phyloP scores from a whole-genome alignment of 2,113 vertebrate species.

The Daboia siamensis region DNA sequence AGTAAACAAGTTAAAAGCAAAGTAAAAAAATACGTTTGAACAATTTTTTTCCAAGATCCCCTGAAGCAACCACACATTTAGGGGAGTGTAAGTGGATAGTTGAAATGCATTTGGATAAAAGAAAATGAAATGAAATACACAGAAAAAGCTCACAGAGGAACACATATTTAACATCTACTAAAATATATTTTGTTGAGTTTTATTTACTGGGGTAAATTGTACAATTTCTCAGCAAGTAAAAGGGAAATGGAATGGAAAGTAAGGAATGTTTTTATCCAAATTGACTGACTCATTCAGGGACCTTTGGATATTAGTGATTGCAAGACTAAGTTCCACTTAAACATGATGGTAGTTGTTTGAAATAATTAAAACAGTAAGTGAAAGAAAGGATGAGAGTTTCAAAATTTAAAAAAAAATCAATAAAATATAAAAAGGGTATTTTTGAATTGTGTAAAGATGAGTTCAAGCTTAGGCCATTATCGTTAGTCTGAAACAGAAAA shows the following conservation, averaged over 20 bases:
- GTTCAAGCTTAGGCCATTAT: neutral
- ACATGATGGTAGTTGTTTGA: neutral
- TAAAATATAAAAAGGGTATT: neutral
- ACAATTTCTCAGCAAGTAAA: neutral
- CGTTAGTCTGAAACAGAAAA: neutral
- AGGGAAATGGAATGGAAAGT: neutral
- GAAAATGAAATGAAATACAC: neutral
- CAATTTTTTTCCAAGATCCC: neutral
- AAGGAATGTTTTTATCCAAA: neutral
- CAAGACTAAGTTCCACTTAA: neutral
- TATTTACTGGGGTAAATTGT: neutral
- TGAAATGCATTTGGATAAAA: neutral
- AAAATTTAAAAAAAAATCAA: neutral
- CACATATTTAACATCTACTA: slow-evolving; percentile 2
- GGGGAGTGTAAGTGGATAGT: neutral
- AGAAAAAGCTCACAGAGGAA: neutral
- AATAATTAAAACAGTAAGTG: neutral
- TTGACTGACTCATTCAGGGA: neutral
- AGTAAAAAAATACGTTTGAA: slow-evolving; percentile 9
- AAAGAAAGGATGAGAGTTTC: neutral
- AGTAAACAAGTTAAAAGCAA: neutral
- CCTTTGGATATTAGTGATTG: neutral
- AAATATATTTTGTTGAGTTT: neutral
- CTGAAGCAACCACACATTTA: neutral
- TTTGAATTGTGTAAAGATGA: neutral